Evolutionary conservation across 2,888 invertebrate genomes (phyloP).

Genomic region (Drosophila kuntzei): DNA sequence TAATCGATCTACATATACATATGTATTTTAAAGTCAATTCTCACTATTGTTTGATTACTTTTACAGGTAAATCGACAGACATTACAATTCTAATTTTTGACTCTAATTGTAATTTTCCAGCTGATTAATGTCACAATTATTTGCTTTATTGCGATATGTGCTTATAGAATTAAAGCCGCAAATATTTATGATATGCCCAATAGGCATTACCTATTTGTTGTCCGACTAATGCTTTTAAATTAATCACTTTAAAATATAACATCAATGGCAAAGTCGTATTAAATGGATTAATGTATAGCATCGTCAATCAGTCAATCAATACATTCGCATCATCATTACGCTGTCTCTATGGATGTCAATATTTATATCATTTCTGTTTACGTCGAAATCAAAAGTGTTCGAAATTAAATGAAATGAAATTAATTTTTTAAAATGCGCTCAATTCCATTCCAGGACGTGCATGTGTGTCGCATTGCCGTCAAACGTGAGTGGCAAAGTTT

Average conservation of each 20-base stretch:
- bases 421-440: conserved; percentile 8
- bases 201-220: conserved; percentile 1
- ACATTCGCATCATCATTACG: conserved; percentile 12
- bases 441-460: conserved; percentile 12
- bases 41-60: neutral
- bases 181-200: neutral
- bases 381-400: conserved; percentile 36
- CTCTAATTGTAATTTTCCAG: neutral
- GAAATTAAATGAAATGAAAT: conserved; percentile 41
- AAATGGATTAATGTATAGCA: neutral
- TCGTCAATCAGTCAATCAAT: conserved; percentile 40
- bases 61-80: neutral
- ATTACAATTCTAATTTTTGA: no score
- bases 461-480: conserved; percentile 17
- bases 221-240: conserved; percentile 62
- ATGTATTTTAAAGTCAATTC: neutral
- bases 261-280: conserved; percentile 24
- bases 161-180: neutral
- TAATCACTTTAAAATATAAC: conserved; percentile 48
- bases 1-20: neutral
- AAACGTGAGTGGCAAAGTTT: conserved; percentile 33
- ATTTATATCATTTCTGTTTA: conserved; percentile 41
- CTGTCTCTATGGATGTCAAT: conserved; percentile 39
- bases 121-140: neutral
- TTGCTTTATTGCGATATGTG: neutral